Conservation (phyloP, 2,113 vertebrate genomes). For the Cyanoderma ruficeps region DNA sequence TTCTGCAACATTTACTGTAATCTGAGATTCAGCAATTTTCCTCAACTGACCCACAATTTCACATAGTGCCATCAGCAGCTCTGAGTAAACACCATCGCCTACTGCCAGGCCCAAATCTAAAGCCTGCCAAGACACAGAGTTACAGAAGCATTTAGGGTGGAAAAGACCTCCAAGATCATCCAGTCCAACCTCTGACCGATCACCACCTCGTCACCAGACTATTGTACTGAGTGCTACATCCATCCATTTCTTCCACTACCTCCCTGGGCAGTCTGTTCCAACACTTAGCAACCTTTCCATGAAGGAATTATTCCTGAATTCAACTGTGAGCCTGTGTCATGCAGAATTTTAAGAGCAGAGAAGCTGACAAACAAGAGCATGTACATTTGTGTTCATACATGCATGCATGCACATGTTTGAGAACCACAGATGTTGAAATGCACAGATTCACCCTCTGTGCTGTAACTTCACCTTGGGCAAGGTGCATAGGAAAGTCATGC, state of each 20-base stretch:
- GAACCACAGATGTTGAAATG: background rate
- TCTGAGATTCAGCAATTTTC: background rate
- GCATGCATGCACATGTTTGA: fast-evolving
- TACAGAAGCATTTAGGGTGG: background rate
- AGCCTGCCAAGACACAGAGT: background rate
- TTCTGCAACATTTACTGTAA: background rate
- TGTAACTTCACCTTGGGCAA: background rate
- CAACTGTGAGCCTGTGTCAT: background rate
- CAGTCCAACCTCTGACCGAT: fast-evolving
- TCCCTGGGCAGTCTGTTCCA: background rate
- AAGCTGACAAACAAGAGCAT: background rate
- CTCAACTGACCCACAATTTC: background rate
- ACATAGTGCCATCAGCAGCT: background rate
- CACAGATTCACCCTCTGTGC: background rate
- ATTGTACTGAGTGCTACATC: too few relatives aligned
- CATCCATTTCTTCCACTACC: background rate
- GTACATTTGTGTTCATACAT: fast-evolving
- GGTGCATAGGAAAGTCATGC: background rate
- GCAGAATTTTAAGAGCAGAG: background rate
- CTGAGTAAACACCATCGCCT: background rate
- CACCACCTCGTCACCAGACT: background rate
- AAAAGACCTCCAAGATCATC: background rate
- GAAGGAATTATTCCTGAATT: background rate
- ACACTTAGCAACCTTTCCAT: fast-evolving
- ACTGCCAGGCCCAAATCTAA: background rate